A percentile compares a stretch with the other conserved stretches of the same genome.
These are phyloP conservation scores for Procambarus virginalis DNA, from an alignment of 1,140 invertebrate genomes.

Conservation along the genomic window DNA sequence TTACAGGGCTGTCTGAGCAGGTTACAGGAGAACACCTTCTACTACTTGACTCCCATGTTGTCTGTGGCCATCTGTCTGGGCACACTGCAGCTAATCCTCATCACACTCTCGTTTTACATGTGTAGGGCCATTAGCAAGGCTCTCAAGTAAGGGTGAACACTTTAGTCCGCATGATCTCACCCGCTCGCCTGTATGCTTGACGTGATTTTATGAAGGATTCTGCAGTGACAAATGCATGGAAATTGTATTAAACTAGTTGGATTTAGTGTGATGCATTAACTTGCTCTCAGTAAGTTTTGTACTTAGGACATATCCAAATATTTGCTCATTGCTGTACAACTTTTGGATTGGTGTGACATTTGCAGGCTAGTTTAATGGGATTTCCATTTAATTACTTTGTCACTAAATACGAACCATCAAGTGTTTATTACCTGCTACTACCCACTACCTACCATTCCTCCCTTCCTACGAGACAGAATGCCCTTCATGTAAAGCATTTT, in stretches of 20 bases:
- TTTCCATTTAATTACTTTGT: background rate
- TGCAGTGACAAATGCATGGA: constrained; percentile 3
- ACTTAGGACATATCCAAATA: background rate
- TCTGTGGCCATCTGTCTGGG: constrained; percentile 64
- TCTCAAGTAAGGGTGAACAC: constrained; percentile 63
- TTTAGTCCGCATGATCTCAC: constrained; percentile 15
- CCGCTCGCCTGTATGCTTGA: background rate
- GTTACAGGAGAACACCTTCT: constrained; percentile 64
- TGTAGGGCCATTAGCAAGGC: constrained; percentile 67
- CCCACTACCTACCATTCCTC: background rate
- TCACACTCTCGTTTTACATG: constrained; percentile 67
- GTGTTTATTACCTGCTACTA: background rate
- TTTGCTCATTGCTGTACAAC: background rate
- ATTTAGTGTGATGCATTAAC: background rate
- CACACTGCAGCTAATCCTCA: constrained; percentile 64
- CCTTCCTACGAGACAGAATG: background rate
- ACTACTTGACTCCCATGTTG: constrained; percentile 65
- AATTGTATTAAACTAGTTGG: background rate
- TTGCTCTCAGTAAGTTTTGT: background rate
- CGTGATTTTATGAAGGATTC: background rate
- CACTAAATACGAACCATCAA: background rate
- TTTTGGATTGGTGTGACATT: background rate
- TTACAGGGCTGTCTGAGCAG: constrained; percentile 62
- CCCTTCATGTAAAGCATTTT: background rate
- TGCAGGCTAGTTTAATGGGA: background rate